These are phyloP conservation scores for Cyclura pinguis DNA, from an alignment of 2,797 vertebrate species.

Conservation along the genomic window DNA sequence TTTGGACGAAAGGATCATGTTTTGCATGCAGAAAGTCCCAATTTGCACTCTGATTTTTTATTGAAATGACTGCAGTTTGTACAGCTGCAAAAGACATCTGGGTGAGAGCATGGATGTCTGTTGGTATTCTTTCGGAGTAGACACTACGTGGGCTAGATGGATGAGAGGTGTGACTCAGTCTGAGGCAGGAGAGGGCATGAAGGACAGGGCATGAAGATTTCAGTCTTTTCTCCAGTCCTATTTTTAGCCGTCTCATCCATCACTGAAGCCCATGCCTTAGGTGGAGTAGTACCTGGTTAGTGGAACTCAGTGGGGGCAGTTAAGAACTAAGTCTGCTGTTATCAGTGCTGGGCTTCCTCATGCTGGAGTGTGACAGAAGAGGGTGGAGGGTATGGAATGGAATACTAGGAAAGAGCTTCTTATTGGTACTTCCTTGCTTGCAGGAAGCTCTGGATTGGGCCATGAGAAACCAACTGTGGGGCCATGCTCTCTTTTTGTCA, in stretches of 20 bases:
- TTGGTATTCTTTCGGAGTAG: background rate
- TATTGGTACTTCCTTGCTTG: conserved; percentile 15
- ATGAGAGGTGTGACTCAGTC: background rate
- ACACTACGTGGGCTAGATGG: background rate
- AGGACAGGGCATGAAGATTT: too few species aligned
- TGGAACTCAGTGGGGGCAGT: background rate
- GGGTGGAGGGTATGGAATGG: background rate
- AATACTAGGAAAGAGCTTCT: background rate
- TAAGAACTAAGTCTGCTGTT: background rate
- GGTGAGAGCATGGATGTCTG: background rate
- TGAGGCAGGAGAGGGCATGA: background rate
- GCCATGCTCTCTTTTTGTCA: conserved; percentile 93
- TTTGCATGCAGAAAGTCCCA: background rate
- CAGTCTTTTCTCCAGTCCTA: background rate
- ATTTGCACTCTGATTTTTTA: background rate
- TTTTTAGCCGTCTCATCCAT: background rate
- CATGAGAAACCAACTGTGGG: conserved; percentile 91
- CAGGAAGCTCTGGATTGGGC: conserved; percentile 93
- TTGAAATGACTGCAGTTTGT: background rate
- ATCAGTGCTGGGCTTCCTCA: background rate
- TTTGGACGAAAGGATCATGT: background rate
- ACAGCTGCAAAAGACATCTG: background rate
- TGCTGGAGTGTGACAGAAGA: background rate
- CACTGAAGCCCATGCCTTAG: background rate
- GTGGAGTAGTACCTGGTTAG: background rate